phyloP scores from a whole-genome alignment of 2,797 vertebrate genomes.

The Amniataba percoides region DNA sequence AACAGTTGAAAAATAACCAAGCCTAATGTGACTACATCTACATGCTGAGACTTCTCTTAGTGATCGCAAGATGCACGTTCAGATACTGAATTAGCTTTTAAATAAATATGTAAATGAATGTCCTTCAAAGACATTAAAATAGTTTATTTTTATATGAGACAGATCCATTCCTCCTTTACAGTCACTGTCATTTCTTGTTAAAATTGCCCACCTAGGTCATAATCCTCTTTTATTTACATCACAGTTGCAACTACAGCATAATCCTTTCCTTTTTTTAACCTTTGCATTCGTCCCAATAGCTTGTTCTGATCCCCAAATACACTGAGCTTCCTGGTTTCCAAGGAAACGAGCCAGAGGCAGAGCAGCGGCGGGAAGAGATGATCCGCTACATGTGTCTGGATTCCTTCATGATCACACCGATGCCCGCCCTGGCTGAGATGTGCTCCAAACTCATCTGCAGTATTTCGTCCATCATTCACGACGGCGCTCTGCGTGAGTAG shows the following conservation, averaged over 20 bases:
- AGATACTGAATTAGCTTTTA: not conserved
- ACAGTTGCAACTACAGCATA: not conserved
- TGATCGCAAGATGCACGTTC: conserved; percentile 17
- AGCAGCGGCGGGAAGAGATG: conserved; percentile 85
- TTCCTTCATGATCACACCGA: conserved; percentile 86
- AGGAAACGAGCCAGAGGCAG: conserved; percentile 71
- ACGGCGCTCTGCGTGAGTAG: conserved; percentile 87
- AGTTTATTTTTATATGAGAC: too few relatives aligned
- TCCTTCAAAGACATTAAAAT: not conserved
- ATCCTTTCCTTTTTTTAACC: not conserved
- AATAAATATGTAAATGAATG: not conserved
- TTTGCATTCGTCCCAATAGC: conserved; percentile 61
- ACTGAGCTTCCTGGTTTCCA: conserved; percentile 88
- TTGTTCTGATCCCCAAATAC: conserved; percentile 89
- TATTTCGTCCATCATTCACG: conserved; percentile 88
- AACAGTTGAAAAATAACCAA: not conserved
- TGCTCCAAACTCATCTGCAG: conserved; percentile 89
- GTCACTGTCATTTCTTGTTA: too few relatives aligned
- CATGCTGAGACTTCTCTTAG: conserved; percentile 31
- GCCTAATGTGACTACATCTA: not conserved
- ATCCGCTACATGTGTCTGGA: conserved; percentile 89
- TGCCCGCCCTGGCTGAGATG: conserved; percentile 84
- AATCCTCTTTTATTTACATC: not conserved
- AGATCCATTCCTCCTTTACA: too few relatives aligned
- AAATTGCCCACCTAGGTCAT: not conserved